These are phyloP conservation scores for Sialis fuliginosa DNA, from an alignment of 2,888 invertebrate genomes.

Conservation along the genomic window DNA sequence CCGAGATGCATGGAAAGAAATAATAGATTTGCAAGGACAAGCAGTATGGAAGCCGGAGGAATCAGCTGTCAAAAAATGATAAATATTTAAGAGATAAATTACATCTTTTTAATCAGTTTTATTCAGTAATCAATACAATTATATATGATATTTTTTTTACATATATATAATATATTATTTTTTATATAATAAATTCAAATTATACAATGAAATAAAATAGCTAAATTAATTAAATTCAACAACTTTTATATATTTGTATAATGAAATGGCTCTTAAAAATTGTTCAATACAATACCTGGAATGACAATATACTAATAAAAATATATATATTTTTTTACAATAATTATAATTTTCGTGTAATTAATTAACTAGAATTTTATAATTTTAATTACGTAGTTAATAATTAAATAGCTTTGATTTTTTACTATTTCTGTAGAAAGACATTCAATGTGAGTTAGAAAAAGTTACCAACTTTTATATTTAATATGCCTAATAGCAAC, in stretches of 20 bases:
- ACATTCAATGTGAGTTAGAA: too few species aligned
- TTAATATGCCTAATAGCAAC: too few species aligned
- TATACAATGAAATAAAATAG: background rate
- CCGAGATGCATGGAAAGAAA: conserved; percentile 37
- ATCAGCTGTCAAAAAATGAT: conserved; percentile 19
- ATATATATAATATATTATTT: background rate
- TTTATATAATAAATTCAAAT: background rate
- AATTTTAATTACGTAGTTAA: too few species aligned
- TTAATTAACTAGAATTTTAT: too few species aligned
- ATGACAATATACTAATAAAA: too few species aligned
- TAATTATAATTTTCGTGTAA: too few species aligned
- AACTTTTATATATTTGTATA: background rate
- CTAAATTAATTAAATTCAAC: background rate
- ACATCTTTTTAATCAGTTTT: background rate
- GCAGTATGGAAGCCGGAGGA: conserved; percentile 36
- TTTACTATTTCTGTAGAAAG: too few species aligned
- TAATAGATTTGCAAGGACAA: conserved; percentile 34
- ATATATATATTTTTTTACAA: too few species aligned
- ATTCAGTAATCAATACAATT: background rate
- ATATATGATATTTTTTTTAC: background rate
- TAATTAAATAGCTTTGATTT: too few species aligned
- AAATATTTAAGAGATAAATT: background rate
- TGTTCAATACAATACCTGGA: too few species aligned
- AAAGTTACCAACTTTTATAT: too few species aligned
- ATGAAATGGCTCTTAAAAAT: too few species aligned